phyloP scores from a whole-genome alignment of 2,113 vertebrate species.

The Dendrocopos noguchii region DNA sequence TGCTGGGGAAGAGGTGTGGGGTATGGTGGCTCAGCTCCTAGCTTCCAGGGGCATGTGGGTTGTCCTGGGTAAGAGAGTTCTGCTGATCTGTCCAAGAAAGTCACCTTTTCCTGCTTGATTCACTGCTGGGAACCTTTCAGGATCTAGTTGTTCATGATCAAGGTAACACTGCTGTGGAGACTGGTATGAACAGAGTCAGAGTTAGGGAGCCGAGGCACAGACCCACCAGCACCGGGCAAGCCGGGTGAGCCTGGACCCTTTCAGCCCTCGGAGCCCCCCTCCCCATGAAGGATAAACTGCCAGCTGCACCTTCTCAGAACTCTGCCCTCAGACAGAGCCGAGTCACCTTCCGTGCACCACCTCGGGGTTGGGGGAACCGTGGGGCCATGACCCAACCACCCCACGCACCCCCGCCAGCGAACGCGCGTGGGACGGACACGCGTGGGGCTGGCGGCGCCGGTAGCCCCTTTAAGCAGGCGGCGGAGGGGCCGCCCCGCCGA shows the following conservation, averaged over 20 bases:
- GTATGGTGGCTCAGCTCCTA: background rate
- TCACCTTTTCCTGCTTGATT: background rate
- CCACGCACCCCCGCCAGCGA: too few species aligned
- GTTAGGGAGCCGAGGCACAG: background rate
- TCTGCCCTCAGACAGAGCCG: background rate
- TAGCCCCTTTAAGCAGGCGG: constrained; percentile 51
- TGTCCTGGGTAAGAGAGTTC: background rate
- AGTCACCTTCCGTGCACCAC: fast-evolving
- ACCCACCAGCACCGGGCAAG: background rate
- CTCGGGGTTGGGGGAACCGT: too few species aligned
- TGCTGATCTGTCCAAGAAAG: too few species aligned
- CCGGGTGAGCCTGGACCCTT: fast-evolving
- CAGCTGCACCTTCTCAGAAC: too few species aligned
- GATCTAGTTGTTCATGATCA: fast-evolving
- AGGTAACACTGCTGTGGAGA: fast-evolving
- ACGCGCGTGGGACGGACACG: background rate
- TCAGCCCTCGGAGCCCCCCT: background rate
- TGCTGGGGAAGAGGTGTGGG: background rate
- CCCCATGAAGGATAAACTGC: background rate
- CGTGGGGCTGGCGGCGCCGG: background rate
- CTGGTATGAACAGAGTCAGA: fast-evolving
- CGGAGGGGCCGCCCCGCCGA: background rate
- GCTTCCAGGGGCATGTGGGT: fast-evolving
- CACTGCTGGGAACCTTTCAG: background rate
- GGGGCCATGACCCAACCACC: fast-evolving